Evolutionary conservation across 2,797 vertebrate species (phyloP).

Genomic region (Holocentrus rufus): DNA sequence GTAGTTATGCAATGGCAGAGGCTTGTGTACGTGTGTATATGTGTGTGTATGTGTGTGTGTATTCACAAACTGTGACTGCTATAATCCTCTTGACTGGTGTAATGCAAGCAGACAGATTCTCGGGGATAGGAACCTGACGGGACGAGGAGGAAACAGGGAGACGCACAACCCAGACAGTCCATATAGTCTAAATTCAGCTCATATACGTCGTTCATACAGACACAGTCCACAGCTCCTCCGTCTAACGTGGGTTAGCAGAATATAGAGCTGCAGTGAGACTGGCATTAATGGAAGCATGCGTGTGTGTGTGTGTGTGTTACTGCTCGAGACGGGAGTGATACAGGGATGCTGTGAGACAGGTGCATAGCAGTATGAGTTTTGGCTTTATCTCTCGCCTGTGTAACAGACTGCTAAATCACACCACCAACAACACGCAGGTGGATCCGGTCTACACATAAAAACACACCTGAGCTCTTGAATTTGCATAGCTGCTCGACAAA

Average conservation of each 20-base stretch:
- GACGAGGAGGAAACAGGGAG: conserved; percentile 55
- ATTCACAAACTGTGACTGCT: conserved; percentile 37
- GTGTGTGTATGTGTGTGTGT: conserved; percentile 9
- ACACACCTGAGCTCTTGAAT: conserved; percentile 42
- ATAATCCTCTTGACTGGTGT: conserved; percentile 78
- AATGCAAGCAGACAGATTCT: conserved; percentile 72
- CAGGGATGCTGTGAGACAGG: conserved; percentile 66
- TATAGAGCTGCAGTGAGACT: conserved; percentile 55
- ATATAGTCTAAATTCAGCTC: background rate
- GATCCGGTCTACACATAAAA: conserved; percentile 34
- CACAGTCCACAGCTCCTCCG: conserved; percentile 5
- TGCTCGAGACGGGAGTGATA: conserved; percentile 47
- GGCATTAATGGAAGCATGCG: conserved; percentile 35
- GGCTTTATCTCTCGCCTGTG: conserved; percentile 27
- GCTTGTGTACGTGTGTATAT: conserved; percentile 47
- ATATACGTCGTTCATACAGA: background rate
- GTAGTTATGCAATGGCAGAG: conserved; percentile 80
- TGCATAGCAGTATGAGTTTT: conserved; percentile 55
- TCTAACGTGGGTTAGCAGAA: conserved; percentile 24
- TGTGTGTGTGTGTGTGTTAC: conserved; percentile 39
- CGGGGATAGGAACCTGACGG: conserved; percentile 52
- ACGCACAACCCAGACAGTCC: conserved; percentile 23
- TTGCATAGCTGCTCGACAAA: background rate
- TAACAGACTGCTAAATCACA: conserved; percentile 59
- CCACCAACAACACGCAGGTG: conserved; percentile 64